A percentile compares a stretch with the other conserved stretches of the same genome.
Evolutionary conservation across 2,113 vertebrate genomes (phyloP).

Genomic region (Prochilodus magdalenae): DNA sequence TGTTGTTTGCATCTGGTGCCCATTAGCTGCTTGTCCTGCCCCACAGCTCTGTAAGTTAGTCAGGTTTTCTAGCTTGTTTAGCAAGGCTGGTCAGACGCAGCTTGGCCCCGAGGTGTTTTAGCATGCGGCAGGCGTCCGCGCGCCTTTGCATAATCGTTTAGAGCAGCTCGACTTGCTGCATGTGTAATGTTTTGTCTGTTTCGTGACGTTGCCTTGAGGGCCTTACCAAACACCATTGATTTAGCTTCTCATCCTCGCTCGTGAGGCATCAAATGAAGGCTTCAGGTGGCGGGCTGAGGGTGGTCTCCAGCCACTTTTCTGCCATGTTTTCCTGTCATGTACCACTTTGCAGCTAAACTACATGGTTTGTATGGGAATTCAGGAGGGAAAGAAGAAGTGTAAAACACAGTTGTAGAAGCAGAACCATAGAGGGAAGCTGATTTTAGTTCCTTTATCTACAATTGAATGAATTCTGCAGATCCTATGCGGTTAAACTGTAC

Average conservation of each 20-base stretch:
- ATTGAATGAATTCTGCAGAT: neutral
- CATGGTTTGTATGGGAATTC: neutral
- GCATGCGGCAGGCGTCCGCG: neutral
- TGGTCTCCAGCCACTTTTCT: conserved; percentile 14
- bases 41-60: neutral
- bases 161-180: conserved; percentile 28
- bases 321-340: neutral
- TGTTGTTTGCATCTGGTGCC: conserved; percentile 32
- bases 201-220: conserved; percentile 23
- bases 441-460: neutral
- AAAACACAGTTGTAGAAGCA: neutral
- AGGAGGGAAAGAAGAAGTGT: neutral
- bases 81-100: conserved; percentile 6
- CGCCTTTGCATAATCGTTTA: conserved; percentile 49
- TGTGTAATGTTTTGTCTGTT: conserved; percentile 40
- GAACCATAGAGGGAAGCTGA: conserved; percentile 10
- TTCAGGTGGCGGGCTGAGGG: conserved; percentile 32
- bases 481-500: too few relatives aligned
- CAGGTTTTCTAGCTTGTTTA: neutral
- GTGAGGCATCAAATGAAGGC: conserved; percentile 36
- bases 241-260: conserved; percentile 50
- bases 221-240: conserved; percentile 52
- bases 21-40: conserved; percentile 24
- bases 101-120: conserved; percentile 3
- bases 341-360: neutral